Percentiles rank a stretch among this genome's conserved stretches.
Evolutionary conservation across 2,113 vertebrate genomes (phyloP).

Genomic region (Cyprinus carpio): DNA sequence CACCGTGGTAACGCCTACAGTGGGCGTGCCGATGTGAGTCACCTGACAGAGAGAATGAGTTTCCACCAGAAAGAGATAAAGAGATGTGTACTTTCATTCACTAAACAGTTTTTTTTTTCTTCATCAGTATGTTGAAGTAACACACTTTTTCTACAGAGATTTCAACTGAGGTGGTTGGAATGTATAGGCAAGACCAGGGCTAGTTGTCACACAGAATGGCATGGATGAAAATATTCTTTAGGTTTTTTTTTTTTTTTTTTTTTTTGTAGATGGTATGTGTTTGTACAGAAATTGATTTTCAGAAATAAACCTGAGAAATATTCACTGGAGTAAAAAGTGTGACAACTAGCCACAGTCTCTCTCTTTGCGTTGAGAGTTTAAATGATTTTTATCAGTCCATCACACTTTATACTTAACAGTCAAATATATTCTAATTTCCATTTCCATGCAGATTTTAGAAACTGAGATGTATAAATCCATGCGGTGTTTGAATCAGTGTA

Average conservation of each 20-base stretch:
- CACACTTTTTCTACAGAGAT: neutral
- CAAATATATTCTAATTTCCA: neutral
- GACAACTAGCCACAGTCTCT: neutral
- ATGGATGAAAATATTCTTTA: neutral
- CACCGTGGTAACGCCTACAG: neutral
- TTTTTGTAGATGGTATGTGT: neutral
- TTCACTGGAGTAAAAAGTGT: neutral
- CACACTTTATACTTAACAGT: neutral
- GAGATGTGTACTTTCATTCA: neutral
- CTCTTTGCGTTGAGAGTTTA: neutral
- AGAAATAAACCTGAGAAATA: neutral
- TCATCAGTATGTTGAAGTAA: neutral
- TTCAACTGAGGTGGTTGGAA: too few species aligned
- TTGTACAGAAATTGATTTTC: neutral
- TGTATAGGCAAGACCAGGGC: neutral
- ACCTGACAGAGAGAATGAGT: conserved; percentile 30
- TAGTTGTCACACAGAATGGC: neutral
- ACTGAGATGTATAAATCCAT: neutral
- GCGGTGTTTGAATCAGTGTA: neutral
- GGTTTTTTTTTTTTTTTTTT: too few species aligned
- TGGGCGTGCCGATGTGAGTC: conserved; percentile 21
- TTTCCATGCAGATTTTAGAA: neutral
- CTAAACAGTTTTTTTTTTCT: neutral
- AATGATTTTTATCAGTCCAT: neutral
- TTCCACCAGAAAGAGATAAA: neutral